These are phyloP conservation scores for Macrocentrus cingulum DNA, from an alignment of 1,140 invertebrate genomes.

Conservation along the genomic window DNA sequence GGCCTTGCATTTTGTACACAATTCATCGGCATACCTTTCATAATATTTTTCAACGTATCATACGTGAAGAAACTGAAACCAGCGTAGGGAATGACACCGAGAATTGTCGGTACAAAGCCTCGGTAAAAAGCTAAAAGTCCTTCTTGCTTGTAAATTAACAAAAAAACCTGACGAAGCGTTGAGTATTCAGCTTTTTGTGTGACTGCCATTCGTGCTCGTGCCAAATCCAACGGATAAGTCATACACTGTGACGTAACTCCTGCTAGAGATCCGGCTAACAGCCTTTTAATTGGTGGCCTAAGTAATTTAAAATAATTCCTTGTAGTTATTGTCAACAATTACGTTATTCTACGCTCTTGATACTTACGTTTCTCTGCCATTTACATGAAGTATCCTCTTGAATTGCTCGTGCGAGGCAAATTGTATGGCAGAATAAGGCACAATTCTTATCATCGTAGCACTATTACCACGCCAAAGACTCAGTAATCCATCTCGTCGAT, in stretches of 20 bases:
- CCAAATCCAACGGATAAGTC: constrained; percentile 96
- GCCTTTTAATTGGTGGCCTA: constrained; percentile 54
- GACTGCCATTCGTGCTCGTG: constrained; percentile 96
- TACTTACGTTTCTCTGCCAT: constrained; percentile 66
- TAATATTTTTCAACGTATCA: constrained; percentile 85
- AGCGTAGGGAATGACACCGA: constrained; percentile 96
- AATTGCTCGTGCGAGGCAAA: constrained; percentile 97
- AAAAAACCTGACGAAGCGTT: constrained; percentile 75
- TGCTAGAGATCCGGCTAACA: constrained; percentile 90
- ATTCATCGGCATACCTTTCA: constrained; percentile 79
- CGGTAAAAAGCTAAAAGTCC: constrained; percentile 79
- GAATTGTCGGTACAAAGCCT: constrained; percentile 86
- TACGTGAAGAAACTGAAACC: constrained; percentile 97
- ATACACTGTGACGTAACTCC: constrained; percentile 89
- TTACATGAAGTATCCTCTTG: constrained; percentile 78
- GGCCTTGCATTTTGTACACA: no score
- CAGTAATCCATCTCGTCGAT: constrained; percentile 73
- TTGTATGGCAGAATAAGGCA: constrained; percentile 97
- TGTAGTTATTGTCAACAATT: constrained; percentile 2
- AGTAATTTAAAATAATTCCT: no score
- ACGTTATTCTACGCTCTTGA: neutral
- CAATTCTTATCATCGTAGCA: constrained; percentile 94
- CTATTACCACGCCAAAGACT: constrained; percentile 96
- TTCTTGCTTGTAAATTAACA: constrained; percentile 78
- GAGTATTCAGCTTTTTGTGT: constrained; percentile 76